Base-by-base conservation (phyloP, 2,888 invertebrate species). In the Zelleria hepariella region DNA sequence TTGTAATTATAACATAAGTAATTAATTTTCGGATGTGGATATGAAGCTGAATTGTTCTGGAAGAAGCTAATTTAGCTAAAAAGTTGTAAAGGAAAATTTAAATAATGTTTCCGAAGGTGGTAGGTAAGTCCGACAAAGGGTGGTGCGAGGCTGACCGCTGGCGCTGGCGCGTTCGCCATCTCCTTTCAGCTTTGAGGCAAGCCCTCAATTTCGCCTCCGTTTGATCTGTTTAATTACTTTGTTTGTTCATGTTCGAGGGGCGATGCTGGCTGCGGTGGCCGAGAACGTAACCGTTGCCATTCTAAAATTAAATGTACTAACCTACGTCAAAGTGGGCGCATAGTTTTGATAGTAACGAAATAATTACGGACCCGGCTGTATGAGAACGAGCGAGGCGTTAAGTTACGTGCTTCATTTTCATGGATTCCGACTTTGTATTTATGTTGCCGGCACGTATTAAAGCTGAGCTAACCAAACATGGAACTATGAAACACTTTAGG, bases 191-290 rank as follows among this genome's bases (percentile, higher is more conserved):
- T 85, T 82, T 83, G 80, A 82, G 75, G 77, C 75, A 71, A 69
- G 72, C 79, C 78, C 81, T 82, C 82, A 86, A 86, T 86, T 83
- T 83, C 77, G 72, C 72, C 68, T 71, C 70, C 80, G 86, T 86
- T 88, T 87, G 86, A 88, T 86, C 85, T 86, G 86, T 86, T 84
- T 87, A 88, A 88, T 87, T 87, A 87, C 86, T 87, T 87, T 86
- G 86, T 87, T 86, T 82, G 86, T 85, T 83, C 82, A 15, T 80
- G 82, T 86, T 83, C 70, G 70, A 68, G 65, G 66, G 72, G 69
- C 74, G 74, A 81, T 82, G 83, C 82, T 82, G 77, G 82, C 72
- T 85, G 86, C 78, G 85, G 86, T 84, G 72, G 70, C 67, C 82
- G 82, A 81, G 80, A 82, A 80, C 71, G 82, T 68, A 85, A 85